Evolutionary conservation across 2,888 invertebrate species (phyloP), one percentile per base, ranked within the genome.

Genomic region (Rotaria macrura): DNA sequence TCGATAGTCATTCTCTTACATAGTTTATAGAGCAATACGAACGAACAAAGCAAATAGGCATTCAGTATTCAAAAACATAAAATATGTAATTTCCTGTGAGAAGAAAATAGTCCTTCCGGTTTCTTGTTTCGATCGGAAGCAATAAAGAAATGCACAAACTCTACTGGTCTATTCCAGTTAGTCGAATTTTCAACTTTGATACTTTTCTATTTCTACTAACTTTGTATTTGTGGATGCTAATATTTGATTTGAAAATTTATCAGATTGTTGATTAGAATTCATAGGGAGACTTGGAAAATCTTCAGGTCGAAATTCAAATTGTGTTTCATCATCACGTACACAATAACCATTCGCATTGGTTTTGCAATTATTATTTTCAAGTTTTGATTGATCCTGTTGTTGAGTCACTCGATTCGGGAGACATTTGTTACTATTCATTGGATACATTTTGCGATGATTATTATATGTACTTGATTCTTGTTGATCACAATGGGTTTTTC

Each of bases 251-350:
- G 20, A 0, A n/a, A 6, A 23, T 9, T 40, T 40, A 23, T 40
- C 74, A 25, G 74, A 25, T 40, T 74, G 40, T 25, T 38, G 23
- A 25, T 79, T 79, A 25, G 3, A 12, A 49, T 25, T 43, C 0
- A 79, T 40, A 2, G 79, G 79, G n/a, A 79, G 43, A n/a, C 79
- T 79, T 25, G 79, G 79, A 79, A 79, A 79, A n/a, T 79, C 79
- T 79, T 79, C 79, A 12, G 12, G 25, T 43, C 79, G 79, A 20
- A 79, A 25, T 79, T 79, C 20, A 79, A 79, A 79, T 43, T 12
- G 17, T 10, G 43, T 79, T n/a, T n/a, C 79, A 43, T 79, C 25
- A 25, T 38, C n/a, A 40, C n/a, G 25, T 9, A n/a, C 0, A 1
- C 43, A 43, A 79, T 79, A 23, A 79, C 17, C 25, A 79, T 79